These are phyloP conservation scores for Pseudoatta argentina DNA, from an alignment of 1,140 invertebrate species.

Conservation along the genomic window DNA sequence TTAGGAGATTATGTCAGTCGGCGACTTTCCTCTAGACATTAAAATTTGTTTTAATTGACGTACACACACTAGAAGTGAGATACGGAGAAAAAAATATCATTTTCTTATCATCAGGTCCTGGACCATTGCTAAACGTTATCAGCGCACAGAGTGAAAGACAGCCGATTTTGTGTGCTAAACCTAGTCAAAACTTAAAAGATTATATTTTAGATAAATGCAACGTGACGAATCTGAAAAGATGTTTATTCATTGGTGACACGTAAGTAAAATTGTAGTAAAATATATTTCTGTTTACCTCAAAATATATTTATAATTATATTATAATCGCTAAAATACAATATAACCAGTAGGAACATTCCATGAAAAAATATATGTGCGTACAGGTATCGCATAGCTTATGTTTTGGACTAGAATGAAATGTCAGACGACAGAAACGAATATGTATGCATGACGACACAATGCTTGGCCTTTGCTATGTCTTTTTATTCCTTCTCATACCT, in stretches of 20 bases:
- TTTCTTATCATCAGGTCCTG: slow-evolving; percentile 82
- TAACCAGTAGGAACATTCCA: too few relatives aligned
- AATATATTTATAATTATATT: slow-evolving; percentile 1
- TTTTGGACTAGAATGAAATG: too few relatives aligned
- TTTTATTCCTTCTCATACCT: too few relatives aligned
- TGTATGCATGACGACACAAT: too few relatives aligned
- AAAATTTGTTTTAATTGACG: neutral
- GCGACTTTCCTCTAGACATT: too few relatives aligned
- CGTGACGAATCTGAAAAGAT: slow-evolving; percentile 85
- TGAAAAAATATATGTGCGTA: too few relatives aligned
- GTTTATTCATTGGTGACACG: slow-evolving; percentile 89
- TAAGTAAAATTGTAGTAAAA: slow-evolving; percentile 73
- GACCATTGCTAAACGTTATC: slow-evolving; percentile 85
- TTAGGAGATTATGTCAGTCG: too few relatives aligned
- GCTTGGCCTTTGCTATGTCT: too few relatives aligned
- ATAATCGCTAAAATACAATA: neutral
- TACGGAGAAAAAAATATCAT: neutral
- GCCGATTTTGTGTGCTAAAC: slow-evolving; percentile 86
- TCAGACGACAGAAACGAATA: too few relatives aligned
- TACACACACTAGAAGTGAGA: neutral
- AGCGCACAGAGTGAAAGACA: slow-evolving; percentile 80
- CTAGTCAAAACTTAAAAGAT: slow-evolving; percentile 85
- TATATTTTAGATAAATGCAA: slow-evolving; percentile 82
- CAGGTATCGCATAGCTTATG: too few relatives aligned
- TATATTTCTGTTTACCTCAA: neutral